Conservation (phyloP, 1,140 invertebrate genomes). For the Drosophila pseudoananassae region DNA sequence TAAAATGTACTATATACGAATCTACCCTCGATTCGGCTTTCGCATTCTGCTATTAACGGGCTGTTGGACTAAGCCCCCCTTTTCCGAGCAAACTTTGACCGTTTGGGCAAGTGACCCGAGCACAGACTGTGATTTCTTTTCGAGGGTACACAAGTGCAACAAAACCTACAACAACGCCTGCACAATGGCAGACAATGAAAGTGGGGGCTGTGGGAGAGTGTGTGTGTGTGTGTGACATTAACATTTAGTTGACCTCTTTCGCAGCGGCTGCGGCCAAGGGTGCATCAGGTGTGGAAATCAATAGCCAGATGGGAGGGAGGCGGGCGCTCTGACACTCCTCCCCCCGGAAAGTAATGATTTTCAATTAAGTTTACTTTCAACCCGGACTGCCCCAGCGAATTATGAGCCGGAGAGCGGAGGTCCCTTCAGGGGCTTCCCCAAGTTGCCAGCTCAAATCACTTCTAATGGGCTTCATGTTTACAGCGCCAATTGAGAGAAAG, state of each 20-base stretch:
- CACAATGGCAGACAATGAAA: slow-evolving; percentile 43
- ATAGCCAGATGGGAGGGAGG: slow-evolving; percentile 44
- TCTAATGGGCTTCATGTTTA: slow-evolving; percentile 83
- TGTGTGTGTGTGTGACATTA: slow-evolving; percentile 67
- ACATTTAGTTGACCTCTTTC: slow-evolving; percentile 79
- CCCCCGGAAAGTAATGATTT: slow-evolving; percentile 65
- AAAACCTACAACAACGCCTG: slow-evolving; percentile 11
- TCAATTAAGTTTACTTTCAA: slow-evolving; percentile 72
- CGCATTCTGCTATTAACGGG: slow-evolving; percentile 23
- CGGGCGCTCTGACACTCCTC: not conserved
- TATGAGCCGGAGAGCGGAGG: slow-evolving; percentile 46
- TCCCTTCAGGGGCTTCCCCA: slow-evolving; percentile 71
- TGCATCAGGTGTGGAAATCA: slow-evolving; percentile 73
- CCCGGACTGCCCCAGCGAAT: slow-evolving; percentile 42
- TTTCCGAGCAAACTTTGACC: slow-evolving; percentile 60
- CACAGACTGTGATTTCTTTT: slow-evolving; percentile 73
- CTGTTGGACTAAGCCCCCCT: slow-evolving; percentile 53
- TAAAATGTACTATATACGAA: slow-evolving; percentile 43
- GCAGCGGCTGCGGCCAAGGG: slow-evolving; percentile 73
- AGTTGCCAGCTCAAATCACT: slow-evolving; percentile 77
- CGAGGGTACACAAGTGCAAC: slow-evolving; percentile 24
- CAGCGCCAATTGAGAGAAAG: slow-evolving; percentile 83
- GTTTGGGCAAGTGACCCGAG: slow-evolving; percentile 66
- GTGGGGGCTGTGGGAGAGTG: slow-evolving; percentile 13
- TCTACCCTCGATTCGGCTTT: slow-evolving; percentile 39